Evolutionary conservation across 2,113 vertebrate species (phyloP), one percentile per base, ranked within the genome.

Genomic region (Australoheros scitulus): DNA sequence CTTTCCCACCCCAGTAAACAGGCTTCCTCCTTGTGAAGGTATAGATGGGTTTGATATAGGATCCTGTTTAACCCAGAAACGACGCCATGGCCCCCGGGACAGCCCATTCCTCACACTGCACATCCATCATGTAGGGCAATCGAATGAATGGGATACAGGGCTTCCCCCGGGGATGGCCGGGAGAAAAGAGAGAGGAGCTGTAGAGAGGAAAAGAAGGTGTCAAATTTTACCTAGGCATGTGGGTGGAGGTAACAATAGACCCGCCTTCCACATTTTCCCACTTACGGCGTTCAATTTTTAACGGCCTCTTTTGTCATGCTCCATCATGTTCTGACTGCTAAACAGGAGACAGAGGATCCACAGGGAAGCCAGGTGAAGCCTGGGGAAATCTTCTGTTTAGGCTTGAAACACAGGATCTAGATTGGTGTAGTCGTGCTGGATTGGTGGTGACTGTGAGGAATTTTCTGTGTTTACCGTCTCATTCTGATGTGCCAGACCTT

Each of bases 61-160:
- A 93, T 93, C 90, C 86, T 85, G 83, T 95, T 96, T 95, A 95
- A 96, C 93, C 92, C 96, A 65, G 76, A 93, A 88, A 95, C 87
- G 95, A 94, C 90, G 76, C 2, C 87, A 4, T n/a, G 87, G 76
- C 79, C 47, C 91, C 76, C 61, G 92, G 84, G 93, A 93, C 78
- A 11, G 79, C 79, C 84, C 92, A 90, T 91, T 95, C 94, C 94
- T 89, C 91, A 84, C 87, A 76, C 84, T 88, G 89, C 91, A 91
- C 93, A 93, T 95, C 95, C 89, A 94, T 95, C 94, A 92, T 87
- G 89, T 70, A 76, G 92, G 90, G 90, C 88, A 94, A 93, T 93
- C 79, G 89, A 90, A 93, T 89, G 89, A 87, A 92, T 81, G 82
- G 94, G 92, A 95, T 94, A 88, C 87, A 78, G 91, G 91, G 87